Evolutionary conservation across 2,888 invertebrate species (phyloP).

Genomic region (Papilio demoleus): DNA sequence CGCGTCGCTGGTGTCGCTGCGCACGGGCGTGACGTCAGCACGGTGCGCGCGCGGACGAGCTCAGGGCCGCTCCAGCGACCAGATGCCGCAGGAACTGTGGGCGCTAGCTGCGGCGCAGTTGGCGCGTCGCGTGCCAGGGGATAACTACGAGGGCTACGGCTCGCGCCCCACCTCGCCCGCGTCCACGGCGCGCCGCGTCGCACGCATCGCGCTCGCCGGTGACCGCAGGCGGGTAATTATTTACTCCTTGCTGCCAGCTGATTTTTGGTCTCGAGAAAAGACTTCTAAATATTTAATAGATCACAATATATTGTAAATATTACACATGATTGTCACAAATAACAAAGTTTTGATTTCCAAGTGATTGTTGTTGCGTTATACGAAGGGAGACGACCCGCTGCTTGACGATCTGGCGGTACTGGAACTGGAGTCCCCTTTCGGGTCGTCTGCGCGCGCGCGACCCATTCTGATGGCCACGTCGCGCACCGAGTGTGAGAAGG

Average conservation of each 20-base stretch:
- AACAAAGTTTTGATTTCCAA: slow-evolving; percentile 13
- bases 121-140: slow-evolving; percentile 45
- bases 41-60: slow-evolving; percentile 48
- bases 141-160: slow-evolving; percentile 41
- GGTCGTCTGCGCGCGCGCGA: slow-evolving; percentile 51
- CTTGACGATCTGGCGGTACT: slow-evolving; percentile 60
- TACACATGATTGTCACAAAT: too few relatives aligned
- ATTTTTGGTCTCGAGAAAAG: background rate
- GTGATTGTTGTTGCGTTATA: slow-evolving; percentile 1
- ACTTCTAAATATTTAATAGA: background rate
- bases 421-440: slow-evolving; percentile 64
- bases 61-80: slow-evolving; percentile 46
- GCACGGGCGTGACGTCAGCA: slow-evolving; percentile 61
- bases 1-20: slow-evolving; percentile 57
- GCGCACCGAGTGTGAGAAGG: slow-evolving; percentile 48
- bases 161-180: slow-evolving; percentile 44
- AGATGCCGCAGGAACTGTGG: slow-evolving; percentile 49
- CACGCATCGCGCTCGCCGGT: slow-evolving; percentile 45
- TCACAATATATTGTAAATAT: background rate
- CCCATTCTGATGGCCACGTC: slow-evolving; percentile 63
- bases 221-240: slow-evolving; percentile 33
- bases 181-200: slow-evolving; percentile 44
- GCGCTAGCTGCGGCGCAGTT: slow-evolving; percentile 50
- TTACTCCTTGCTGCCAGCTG: background rate
- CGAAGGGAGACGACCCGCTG: slow-evolving; percentile 42